These are phyloP conservation scores for Thecophora atra DNA, from an alignment of 2,888 invertebrate genomes.

Conservation along the genomic window DNA sequence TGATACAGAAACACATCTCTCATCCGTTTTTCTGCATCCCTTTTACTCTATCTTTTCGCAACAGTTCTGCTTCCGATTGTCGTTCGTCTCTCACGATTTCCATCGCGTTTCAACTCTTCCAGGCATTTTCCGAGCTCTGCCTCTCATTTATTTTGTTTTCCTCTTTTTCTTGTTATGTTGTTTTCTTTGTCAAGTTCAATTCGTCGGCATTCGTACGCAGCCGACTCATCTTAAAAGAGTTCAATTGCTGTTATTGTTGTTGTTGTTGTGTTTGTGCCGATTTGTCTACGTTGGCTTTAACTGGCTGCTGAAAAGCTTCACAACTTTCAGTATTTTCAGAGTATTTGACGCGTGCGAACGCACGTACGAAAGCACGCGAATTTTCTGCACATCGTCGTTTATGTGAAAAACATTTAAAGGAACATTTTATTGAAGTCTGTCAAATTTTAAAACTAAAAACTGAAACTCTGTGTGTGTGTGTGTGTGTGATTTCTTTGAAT, in stretches of 20 bases:
- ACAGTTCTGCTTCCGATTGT: not conserved
- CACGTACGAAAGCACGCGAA: not conserved
- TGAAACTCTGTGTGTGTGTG: too few species aligned
- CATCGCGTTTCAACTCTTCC: not conserved
- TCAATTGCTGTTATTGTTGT: not conserved
- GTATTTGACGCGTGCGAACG: conserved; percentile 33
- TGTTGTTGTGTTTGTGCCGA: not conserved
- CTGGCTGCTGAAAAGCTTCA: conserved; percentile 35
- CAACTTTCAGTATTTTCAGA: conserved; percentile 38
- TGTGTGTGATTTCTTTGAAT: too few species aligned
- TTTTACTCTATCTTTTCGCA: not conserved
- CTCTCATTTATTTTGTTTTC: not conserved
- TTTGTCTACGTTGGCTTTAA: conserved; percentile 26
- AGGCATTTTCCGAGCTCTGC: not conserved
- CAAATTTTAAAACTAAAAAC: not conserved
- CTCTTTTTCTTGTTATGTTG: too few species aligned
- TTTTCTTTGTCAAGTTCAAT: too few species aligned
- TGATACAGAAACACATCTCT: conserved; percentile 1
- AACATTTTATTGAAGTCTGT: not conserved
- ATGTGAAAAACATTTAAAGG: not conserved
- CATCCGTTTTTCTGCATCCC: conserved; percentile 5
- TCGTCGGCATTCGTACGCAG: too few species aligned
- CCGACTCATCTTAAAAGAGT: not conserved
- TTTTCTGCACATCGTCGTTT: not conserved
- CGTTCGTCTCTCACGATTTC: too few species aligned